Conservation (phyloP, 2,888 invertebrate genomes). For the Eupithecia insigniata region DNA sequence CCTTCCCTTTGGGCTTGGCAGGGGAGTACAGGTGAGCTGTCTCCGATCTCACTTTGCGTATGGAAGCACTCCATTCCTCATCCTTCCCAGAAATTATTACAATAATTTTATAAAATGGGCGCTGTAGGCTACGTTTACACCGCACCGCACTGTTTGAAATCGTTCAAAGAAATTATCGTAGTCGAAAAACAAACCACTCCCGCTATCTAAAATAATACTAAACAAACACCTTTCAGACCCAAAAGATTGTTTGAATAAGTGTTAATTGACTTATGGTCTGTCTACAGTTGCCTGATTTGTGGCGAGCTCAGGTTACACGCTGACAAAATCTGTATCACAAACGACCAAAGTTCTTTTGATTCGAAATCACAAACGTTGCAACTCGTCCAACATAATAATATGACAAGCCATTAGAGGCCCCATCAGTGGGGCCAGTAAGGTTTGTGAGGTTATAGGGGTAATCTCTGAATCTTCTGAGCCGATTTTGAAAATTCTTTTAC, state of each 20-base stretch:
- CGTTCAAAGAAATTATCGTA: background rate
- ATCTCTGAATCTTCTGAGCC: too few relatives aligned
- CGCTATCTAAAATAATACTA: background rate
- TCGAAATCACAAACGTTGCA: background rate
- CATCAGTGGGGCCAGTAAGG: too few relatives aligned
- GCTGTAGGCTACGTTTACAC: slow-evolving; percentile 14
- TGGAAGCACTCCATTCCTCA: slow-evolving; percentile 26
- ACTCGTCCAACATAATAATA: background rate
- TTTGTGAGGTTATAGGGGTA: too few relatives aligned
- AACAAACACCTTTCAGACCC: background rate
- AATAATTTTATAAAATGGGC: slow-evolving; percentile 29
- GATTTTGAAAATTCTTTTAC: too few relatives aligned
- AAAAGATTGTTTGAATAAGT: background rate
- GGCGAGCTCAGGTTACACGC: background rate
- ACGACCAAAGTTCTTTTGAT: background rate
- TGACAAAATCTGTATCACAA: too few relatives aligned
- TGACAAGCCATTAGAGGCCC: too few relatives aligned
- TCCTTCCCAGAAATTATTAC: slow-evolving; percentile 32
- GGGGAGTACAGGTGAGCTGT: background rate
- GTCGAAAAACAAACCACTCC: background rate
- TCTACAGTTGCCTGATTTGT: background rate
- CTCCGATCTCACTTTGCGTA: slow-evolving; percentile 15
- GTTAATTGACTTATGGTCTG: too few relatives aligned
- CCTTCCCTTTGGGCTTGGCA: background rate
- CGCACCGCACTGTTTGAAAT: background rate